These are phyloP conservation scores for Leptopterna dolabrata DNA, from an alignment of 2,888 invertebrate species.

Conservation along the genomic window DNA sequence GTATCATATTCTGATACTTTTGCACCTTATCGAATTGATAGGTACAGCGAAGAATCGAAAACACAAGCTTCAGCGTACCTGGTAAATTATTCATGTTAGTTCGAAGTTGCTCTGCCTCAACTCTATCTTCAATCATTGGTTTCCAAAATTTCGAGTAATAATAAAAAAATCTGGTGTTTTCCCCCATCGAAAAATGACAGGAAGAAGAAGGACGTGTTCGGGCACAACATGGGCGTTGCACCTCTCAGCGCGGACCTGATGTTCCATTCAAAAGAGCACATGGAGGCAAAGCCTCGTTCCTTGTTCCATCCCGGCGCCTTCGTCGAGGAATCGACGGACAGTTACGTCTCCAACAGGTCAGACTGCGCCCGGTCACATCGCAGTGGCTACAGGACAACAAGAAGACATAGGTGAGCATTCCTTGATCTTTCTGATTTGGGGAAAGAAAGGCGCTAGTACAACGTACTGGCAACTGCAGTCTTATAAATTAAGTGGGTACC, in stretches of 20 bases:
- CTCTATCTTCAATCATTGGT: background rate
- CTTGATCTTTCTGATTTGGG: too few species aligned
- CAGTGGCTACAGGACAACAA: background rate
- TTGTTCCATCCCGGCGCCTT: slow-evolving; percentile 63
- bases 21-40: too few species aligned
- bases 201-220: slow-evolving; percentile 57
- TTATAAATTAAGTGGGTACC: too few species aligned
- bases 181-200: background rate
- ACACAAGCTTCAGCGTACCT: too few species aligned
- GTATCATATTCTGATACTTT: too few species aligned
- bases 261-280: slow-evolving; percentile 57
- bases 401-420: slow-evolving; percentile 50
- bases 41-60: too few species aligned
- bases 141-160: background rate
- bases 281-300: slow-evolving; percentile 63
- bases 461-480: too few species aligned
- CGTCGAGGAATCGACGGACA: slow-evolving; percentile 63
- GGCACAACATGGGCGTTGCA: slow-evolving; percentile 61
- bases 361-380: slow-evolving; percentile 58
- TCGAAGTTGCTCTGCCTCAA: background rate
- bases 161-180: background rate
- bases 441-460: too few species aligned
- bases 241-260: slow-evolving; percentile 58
- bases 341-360: slow-evolving; percentile 60
- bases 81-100: too few species aligned